Base-by-base conservation (phyloP, 2,888 invertebrate genomes). In the Drosophila dives region DNA sequence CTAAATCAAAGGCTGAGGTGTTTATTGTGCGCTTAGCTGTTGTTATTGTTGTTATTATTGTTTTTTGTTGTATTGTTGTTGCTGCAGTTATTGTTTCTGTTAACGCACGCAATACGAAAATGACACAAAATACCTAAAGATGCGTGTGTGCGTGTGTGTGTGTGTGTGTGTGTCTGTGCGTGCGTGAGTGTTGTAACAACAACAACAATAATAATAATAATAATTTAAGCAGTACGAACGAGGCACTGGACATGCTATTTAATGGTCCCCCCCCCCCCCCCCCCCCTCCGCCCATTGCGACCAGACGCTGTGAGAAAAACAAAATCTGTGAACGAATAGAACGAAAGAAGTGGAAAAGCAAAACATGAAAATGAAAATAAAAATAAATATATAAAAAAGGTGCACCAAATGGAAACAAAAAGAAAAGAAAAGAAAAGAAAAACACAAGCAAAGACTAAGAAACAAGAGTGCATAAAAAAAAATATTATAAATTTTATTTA, bases 401-500 rank as follows among this genome's bases (percentile, higher is more conserved):
- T 56, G 42, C 54, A 51, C 49, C 20, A 62, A 62, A 29, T 29
- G 56, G 26, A 40, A 26, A 50, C 40, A 45, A 17, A 11, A 38
- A 23, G 23, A 23, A 50, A 48, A 4, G 49, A 38, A 34, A 23
- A 51, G 54, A 59, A 60, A 32, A 62, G 3, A 26, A 34, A 63
- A n/a, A 49, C 40, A 53, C 23, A 54, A 20, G 17, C 53, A 23
- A 11, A 36, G 17, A 26, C 23, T 45, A 61, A 45, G 55, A 64
- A 40, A 58, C 42, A 38, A 72, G 38, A 68, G 64, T 64, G 85
- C 68, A 69, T 38, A 72, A 72, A 81, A 72, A 81, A 88, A 88
- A 86, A 80, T 86, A 89, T 85, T 85, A 81, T 89, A 85, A 88
- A 86, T 88, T 84, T 88, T 81, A 81, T 86, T 85, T 85, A 89